These are phyloP conservation scores for Castor canadensis DNA, from an alignment of 2,113 vertebrate genomes.

Conservation along the genomic window DNA sequence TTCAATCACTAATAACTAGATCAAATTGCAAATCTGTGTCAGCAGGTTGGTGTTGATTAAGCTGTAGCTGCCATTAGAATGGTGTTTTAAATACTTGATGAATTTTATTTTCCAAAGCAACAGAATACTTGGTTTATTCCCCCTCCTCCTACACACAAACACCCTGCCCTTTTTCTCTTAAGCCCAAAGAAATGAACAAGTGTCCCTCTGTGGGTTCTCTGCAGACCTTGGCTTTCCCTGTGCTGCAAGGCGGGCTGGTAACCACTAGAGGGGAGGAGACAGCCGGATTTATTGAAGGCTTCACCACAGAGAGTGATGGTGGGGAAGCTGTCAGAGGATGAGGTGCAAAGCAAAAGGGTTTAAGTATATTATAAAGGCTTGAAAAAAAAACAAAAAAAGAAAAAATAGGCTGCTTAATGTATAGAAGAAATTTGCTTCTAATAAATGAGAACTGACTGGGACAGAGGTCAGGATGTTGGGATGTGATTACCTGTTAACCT, in stretches of 20 bases:
- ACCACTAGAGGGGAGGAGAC: conserved; percentile 91
- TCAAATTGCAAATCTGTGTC: conserved; percentile 85
- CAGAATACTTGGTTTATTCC: conserved; percentile 71
- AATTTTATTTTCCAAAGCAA: conserved; percentile 82
- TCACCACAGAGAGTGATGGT: conserved; percentile 78
- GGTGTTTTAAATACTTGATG: conserved; percentile 87
- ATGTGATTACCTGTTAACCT: conserved; percentile 59
- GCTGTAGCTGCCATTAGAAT: conserved; percentile 79
- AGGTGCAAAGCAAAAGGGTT: conserved; percentile 81
- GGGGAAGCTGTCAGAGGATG: conserved; percentile 80
- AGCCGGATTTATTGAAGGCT: conserved; percentile 84
- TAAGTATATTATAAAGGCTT: conserved; percentile 82
- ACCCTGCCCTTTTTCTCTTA: not conserved
- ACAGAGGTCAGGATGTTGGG: conserved; percentile 25
- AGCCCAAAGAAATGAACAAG: conserved; percentile 76
- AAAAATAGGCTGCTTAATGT: conserved; percentile 62
- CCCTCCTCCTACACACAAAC: not conserved
- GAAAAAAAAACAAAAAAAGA: conserved; percentile 78
- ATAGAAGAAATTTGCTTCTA: conserved; percentile 71
- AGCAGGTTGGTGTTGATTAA: conserved; percentile 89
- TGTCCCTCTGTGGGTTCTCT: conserved; percentile 78
- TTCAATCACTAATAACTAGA: conserved; percentile 87
- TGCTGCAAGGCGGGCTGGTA: conserved; percentile 85
- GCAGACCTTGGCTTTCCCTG: conserved; percentile 67
- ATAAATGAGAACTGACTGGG: conserved; percentile 57